phyloP scores from a whole-genome alignment of 2,888 invertebrate species.

The Steinernema hermaphroditum region DNA sequence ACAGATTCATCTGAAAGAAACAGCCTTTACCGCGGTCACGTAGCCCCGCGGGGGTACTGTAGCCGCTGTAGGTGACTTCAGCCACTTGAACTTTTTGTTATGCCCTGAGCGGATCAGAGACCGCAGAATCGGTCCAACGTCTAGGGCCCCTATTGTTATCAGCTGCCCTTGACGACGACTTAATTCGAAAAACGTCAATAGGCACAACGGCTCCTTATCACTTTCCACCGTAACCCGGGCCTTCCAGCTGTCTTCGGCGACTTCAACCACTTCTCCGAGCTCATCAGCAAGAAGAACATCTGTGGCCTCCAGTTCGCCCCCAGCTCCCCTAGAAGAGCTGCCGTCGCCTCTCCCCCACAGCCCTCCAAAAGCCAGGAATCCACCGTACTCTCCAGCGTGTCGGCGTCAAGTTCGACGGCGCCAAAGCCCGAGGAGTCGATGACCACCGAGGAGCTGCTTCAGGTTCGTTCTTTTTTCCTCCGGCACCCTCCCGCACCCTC shows the following conservation, averaged over 20 bases:
- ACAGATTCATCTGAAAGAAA: too few species aligned
- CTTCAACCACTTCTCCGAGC: neutral
- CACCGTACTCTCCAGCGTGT: too few species aligned
- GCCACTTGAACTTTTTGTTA: slow-evolving; percentile 26
- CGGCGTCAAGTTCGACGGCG: neutral
- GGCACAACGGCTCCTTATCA: too few species aligned
- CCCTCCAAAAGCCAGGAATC: neutral
- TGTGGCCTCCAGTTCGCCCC: neutral
- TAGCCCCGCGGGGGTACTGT: too few species aligned
- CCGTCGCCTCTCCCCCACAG: neutral
- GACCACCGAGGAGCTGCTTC: slow-evolving; percentile 26
- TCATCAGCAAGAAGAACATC: neutral
- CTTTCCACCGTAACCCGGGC: too few species aligned
- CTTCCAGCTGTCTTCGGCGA: slow-evolving; percentile 7
- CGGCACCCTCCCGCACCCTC: neutral
- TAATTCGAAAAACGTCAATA: too few species aligned
- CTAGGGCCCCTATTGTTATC: too few species aligned
- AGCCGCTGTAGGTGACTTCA: neutral
- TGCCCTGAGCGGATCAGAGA: neutral
- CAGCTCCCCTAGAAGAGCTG: neutral
- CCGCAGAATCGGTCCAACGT: neutral
- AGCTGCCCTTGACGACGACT: too few species aligned
- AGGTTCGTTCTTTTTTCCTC: slow-evolving; percentile 17
- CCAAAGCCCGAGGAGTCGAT: neutral
- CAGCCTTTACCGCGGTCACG: too few species aligned